A percentile compares a stretch with the other conserved stretches of the same genome.
Evolutionary conservation across 2,113 vertebrate species (phyloP).

Genomic region (Perca fluviatilis): DNA sequence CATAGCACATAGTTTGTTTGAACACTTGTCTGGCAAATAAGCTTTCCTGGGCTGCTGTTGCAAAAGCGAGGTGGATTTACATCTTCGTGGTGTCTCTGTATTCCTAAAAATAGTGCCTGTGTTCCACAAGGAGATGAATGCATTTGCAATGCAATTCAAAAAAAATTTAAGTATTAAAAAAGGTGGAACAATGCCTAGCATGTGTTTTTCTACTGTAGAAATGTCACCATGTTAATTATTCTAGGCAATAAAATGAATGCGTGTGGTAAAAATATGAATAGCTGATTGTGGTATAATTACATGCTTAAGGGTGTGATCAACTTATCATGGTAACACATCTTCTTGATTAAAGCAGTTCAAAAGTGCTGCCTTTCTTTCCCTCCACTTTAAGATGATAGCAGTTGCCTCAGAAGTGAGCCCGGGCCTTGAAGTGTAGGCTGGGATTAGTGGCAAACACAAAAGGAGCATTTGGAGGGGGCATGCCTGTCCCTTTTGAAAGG

Average conservation of each 20-base stretch:
- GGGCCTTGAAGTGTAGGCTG: conserved; percentile 79
- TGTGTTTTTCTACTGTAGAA: neutral
- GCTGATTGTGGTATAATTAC: conserved; percentile 62
- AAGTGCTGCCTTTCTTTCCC: conserved; percentile 68
- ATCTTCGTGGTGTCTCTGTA: neutral
- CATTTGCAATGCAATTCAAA: neutral
- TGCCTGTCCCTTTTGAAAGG: conserved; percentile 74
- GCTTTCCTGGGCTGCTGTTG: conserved; percentile 23
- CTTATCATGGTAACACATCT: conserved; percentile 73
- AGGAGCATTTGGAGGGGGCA: conserved; percentile 67
- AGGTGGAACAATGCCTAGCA: neutral
- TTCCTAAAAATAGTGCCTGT: neutral
- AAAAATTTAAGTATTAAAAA: neutral
- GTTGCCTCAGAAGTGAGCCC: conserved; percentile 72
- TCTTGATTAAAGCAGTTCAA: conserved; percentile 70
- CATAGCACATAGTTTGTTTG: conserved; percentile 72
- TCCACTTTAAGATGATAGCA: conserved; percentile 77
- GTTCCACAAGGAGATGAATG: neutral
- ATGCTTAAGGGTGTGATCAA: conserved; percentile 58
- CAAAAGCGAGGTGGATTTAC: neutral
- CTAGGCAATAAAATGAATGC: conserved; percentile 2
- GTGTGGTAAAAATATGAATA: conserved; percentile 39
- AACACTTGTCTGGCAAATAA: conserved; percentile 54
- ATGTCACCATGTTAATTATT: neutral
- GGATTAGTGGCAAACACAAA: conserved; percentile 82